phyloP scores from a whole-genome alignment of 2,797 vertebrate species.

The Gadopsis marmoratus region DNA sequence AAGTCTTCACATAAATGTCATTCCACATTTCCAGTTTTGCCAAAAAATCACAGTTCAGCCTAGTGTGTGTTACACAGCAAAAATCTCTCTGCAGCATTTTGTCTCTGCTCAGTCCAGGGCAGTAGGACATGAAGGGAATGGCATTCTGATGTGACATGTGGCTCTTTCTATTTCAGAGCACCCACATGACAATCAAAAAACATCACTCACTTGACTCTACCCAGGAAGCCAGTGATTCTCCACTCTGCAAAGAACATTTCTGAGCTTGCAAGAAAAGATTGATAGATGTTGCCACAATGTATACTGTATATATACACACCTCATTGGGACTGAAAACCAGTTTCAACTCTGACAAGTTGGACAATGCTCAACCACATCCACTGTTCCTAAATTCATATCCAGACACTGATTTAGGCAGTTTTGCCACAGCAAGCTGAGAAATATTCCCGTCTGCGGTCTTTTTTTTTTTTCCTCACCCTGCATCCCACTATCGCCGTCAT shows the following conservation, averaged over 20 bases:
- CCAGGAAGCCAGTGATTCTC: constrained; percentile 36
- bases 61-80: constrained; percentile 20
- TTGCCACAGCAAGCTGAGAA: constrained; percentile 50
- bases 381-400: constrained; percentile 44
- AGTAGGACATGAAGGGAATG: constrained; percentile 4
- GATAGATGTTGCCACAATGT: constrained; percentile 49
- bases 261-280: constrained; percentile 35
- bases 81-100: constrained; percentile 10
- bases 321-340: constrained; percentile 31
- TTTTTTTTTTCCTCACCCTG: constrained; percentile 17
- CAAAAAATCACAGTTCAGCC: constrained; percentile 13
- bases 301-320: constrained; percentile 14
- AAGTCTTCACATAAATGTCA: constrained; percentile 8
- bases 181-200: constrained; percentile 33
- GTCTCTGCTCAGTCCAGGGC: constrained; percentile 24
- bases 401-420: constrained; percentile 37
- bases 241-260: constrained; percentile 33
- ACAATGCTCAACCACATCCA: constrained; percentile 43
- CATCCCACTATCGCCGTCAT: constrained; percentile 49
- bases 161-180: constrained; percentile 40
- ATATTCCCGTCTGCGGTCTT: constrained; percentile 44
- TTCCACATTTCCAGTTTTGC: constrained; percentile 26
- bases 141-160: constrained; percentile 38
- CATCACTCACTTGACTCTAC: constrained; percentile 56
- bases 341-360: constrained; percentile 45